Evolutionary conservation across 2,888 invertebrate species (phyloP).

Genomic region (Pachydiplax longipennis): DNA sequence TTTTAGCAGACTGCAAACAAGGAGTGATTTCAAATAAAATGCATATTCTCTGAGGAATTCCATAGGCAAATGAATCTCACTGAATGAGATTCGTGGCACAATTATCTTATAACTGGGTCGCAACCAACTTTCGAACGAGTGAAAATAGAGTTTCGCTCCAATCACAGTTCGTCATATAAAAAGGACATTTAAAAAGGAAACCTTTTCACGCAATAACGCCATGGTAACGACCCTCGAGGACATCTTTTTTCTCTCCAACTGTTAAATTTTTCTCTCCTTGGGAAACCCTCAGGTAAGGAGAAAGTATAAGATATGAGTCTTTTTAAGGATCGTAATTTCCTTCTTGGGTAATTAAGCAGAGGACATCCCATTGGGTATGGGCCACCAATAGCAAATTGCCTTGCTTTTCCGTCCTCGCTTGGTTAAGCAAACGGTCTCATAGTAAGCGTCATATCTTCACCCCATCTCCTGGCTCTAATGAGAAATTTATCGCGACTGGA

Average conservation of each 20-base stretch:
- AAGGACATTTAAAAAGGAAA: too few relatives aligned
- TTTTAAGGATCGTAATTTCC: background rate
- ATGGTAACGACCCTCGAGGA: background rate
- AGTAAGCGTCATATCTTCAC: background rate
- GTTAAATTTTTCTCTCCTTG: background rate
- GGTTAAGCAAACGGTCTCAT: background rate
- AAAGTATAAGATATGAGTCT: too few relatives aligned
- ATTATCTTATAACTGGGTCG: too few relatives aligned
- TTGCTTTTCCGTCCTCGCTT: background rate
- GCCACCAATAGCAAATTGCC: constrained; percentile 1
- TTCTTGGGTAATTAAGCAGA: constrained; percentile 37
- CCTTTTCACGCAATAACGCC: too few relatives aligned
- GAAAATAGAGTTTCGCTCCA: too few relatives aligned
- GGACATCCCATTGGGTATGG: background rate
- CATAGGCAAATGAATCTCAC: too few relatives aligned
- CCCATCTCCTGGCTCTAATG: constrained; percentile 2
- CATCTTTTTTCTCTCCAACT: background rate
- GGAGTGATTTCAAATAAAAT: too few relatives aligned
- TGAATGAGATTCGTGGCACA: too few relatives aligned
- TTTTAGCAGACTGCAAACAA: too few relatives aligned
- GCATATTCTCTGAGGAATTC: too few relatives aligned
- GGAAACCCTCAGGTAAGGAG: background rate
- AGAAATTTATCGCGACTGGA: constrained; percentile 7
- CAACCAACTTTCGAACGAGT: too few relatives aligned
- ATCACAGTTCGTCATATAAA: too few relatives aligned